Evolutionary conservation across 2,888 invertebrate genomes (phyloP), one percentile per base, ranked within the genome.

Genomic region (Lumbricus terrestris): DNA sequence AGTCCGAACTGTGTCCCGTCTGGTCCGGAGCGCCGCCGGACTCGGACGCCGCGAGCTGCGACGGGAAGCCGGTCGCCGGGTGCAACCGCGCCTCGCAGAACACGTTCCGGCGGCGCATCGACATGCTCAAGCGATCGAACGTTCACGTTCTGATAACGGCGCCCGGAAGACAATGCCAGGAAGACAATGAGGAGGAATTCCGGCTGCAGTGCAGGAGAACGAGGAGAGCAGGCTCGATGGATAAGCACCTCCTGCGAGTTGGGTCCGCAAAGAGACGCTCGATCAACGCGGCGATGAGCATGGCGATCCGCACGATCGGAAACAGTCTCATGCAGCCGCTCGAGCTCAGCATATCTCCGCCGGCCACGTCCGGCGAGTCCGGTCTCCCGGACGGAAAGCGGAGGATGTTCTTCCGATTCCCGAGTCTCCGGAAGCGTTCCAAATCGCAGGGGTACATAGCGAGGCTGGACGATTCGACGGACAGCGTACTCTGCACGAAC

Each of bases 251-350:
- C 34, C 88, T 92, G 90, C 90, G 92, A 20, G 89, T 90, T n/a
- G 90, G 91, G 20, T 90, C 91, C 1, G 88, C 54, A 29, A 92
- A 90, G 54, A 90, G 91, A 85, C 91, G 91, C 8, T 90, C 90
- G 82, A 69, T 90, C 34, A 90, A 91, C 54, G 85, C 69, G 13
- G 89, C 90, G 91, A 93, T 94, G 92, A 92, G 93, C 91, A 91
- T 93, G 47, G 94, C 94, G 83, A 92, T 94, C 89, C 92, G 93
- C 89, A 93, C 93, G 83, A 94, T 94, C 47, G 94, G 94, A 33
- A 94, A 94, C 91, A 94, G 94, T 91, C 91, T 94, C 83, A 94
- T 94, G 34, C 94, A 94, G 40, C 94, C 94, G 0, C 92, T 94
- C 40, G 94, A 94, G 37, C 38, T 37, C 90, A 91, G 33, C 90